Conservation (phyloP, 2,797 vertebrate species). For the Pitangus sulphuratus region DNA sequence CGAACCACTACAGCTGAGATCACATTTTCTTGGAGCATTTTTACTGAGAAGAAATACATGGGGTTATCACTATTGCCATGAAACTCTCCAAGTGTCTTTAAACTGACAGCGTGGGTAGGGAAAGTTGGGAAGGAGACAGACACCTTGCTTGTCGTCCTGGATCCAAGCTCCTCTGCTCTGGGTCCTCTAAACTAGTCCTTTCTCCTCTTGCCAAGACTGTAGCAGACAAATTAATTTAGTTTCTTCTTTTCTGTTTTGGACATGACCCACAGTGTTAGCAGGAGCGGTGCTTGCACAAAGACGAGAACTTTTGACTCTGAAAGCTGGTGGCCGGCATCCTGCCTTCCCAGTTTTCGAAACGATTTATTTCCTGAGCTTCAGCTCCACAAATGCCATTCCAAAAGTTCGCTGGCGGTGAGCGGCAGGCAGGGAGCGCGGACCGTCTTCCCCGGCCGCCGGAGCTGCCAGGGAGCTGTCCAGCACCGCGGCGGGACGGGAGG, state of each 20-base stretch:
- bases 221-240: neutral
- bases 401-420: neutral
- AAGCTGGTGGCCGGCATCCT: neutral
- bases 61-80: neutral
- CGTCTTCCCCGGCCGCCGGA: neutral
- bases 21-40: neutral
- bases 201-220: neutral
- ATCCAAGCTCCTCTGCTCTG: neutral
- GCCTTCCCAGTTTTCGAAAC: accelerated
- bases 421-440: neutral
- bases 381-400: neutral
- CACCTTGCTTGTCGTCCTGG: neutral
- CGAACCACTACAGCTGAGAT: neutral
- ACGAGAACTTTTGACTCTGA: neutral
- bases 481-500: neutral
- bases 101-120: neutral
- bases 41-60: neutral
- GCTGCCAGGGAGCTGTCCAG: slow-evolving; percentile 74
- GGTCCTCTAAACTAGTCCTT: neutral
- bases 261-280: accelerated
- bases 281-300: neutral
- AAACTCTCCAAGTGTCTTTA: neutral
- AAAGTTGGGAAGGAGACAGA: neutral
- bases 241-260: neutral
- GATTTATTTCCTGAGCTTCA: neutral